These are phyloP conservation scores for Rhombomys opimus DNA, from an alignment of 2,113 vertebrate genomes.

Conservation along the genomic window DNA sequence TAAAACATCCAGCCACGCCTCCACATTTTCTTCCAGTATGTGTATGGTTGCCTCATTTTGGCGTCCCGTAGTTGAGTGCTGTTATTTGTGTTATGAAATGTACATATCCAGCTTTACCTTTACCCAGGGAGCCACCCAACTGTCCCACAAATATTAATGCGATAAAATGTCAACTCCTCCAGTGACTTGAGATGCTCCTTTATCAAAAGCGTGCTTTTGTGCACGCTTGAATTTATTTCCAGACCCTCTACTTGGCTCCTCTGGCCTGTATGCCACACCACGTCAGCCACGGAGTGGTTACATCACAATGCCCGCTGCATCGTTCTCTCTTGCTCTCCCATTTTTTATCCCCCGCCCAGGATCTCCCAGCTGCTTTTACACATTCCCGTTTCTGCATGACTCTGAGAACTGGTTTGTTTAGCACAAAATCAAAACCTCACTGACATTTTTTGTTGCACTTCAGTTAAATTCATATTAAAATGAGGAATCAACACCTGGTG, in stretches of 20 bases:
- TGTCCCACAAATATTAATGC: background rate
- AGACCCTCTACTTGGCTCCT: background rate
- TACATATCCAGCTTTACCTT: conserved; percentile 34
- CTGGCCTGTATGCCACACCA: background rate
- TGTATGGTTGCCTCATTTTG: background rate
- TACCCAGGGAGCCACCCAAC: background rate
- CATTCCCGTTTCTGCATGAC: conserved; percentile 33
- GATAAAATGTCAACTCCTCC: background rate
- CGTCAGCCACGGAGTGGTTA: background rate
- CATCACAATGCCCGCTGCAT: background rate
- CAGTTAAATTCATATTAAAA: background rate
- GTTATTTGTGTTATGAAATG: background rate
- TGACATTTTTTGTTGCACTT: conserved; percentile 41
- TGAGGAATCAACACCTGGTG: conserved; percentile 9
- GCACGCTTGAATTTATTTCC: background rate
- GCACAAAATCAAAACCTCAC: background rate
- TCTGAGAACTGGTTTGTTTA: conserved; percentile 49
- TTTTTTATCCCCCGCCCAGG: background rate
- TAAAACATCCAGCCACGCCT: background rate
- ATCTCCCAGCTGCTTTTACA: background rate
- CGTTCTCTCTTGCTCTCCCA: background rate
- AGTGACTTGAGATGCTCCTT: conserved; percentile 1
- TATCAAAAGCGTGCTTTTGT: background rate
- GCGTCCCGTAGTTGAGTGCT: background rate
- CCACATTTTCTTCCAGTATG: background rate